Evolutionary conservation across 1,140 invertebrate species (phyloP), one percentile per base, ranked within the genome.

Genomic region (Ceratina japonica): DNA sequence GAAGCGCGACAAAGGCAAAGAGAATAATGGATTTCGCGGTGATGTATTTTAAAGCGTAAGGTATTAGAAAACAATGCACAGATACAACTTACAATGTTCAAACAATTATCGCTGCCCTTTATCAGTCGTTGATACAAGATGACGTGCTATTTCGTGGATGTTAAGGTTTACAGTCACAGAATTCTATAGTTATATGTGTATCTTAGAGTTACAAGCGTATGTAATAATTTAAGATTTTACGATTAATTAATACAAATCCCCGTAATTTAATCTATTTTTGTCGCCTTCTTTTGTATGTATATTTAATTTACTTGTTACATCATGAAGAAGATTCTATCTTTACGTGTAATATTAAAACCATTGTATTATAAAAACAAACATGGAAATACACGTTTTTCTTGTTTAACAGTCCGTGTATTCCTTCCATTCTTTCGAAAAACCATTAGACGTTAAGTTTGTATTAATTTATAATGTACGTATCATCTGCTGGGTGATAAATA

Each of bases 321-420:
- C 1, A 7, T 44, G 1, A 31, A 59, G 18, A 37, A 66, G 37
- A 10, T 2, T 44, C 10, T 44, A 51, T 61, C 15, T 66, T 18
- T 37, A 68, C 54, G 54, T 75, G 44, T 31, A 74, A 44, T 79
- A 16, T 59, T 75, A 52, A 54, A 59, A 52, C 15, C 10, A 52
- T 58, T 79, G 78, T 75, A 79, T 68, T 24, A 68, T 75, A 74
- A 68, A 68, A 13, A 18, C 15, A 52, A 62, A 44, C n/a, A 62
- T 56, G 44, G 54, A 79, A 79, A 79, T 75, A 75, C 49, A 79
- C 56, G 72, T 75, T 75, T 8, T 44, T 80, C 49, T 75, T 75
- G 49, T 69, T 79, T 51, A 64, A 58, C 27, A 8, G 20, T 37
- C 24, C 13, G 3, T 73, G 24, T 49, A 7, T 73, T 65, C 18